A percentile compares a stretch with the other conserved stretches of the same genome.
phyloP scores from a whole-genome alignment of 2,113 vertebrate species.

The Nerophis ophidion region DNA sequence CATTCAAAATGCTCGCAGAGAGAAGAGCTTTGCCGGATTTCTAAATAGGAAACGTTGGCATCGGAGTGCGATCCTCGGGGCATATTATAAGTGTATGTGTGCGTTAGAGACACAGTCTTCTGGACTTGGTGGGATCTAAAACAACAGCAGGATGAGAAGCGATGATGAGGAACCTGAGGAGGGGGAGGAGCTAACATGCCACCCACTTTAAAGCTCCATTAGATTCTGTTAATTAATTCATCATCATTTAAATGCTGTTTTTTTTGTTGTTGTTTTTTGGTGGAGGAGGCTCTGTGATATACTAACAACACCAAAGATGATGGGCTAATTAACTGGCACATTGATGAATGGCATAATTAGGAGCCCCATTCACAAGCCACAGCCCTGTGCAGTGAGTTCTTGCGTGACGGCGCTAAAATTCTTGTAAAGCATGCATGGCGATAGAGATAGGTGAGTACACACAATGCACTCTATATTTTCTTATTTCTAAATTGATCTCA shows the following conservation, averaged over 20 bases:
- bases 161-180: slow-evolving; percentile 8
- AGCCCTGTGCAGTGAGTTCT: slow-evolving; percentile 39
- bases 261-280: slow-evolving; percentile 22
- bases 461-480: not conserved
- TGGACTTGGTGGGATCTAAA: slow-evolving; percentile 35
- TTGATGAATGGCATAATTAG: slow-evolving; percentile 67
- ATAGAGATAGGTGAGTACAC: not conserved
- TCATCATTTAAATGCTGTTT: slow-evolving; percentile 64
- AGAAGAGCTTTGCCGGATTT: slow-evolving; percentile 66
- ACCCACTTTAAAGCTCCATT: slow-evolving; percentile 66
- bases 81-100: slow-evolving; percentile 12
- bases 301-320: slow-evolving; percentile 65
- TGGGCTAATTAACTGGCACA: slow-evolving; percentile 59
- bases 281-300: slow-evolving; percentile 48
- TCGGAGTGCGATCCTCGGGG: slow-evolving; percentile 44
- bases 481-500: not conserved
- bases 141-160: slow-evolving; percentile 57
- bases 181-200: slow-evolving; percentile 50
- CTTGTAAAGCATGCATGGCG: slow-evolving; percentile 21
- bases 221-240: slow-evolving; percentile 67
- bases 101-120: slow-evolving; percentile 32
- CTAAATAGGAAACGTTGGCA: slow-evolving; percentile 68
- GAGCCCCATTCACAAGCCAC: slow-evolving; percentile 55
- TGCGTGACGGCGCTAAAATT: slow-evolving; percentile 45
- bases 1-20: slow-evolving; percentile 49